These are phyloP conservation scores for Nomada hirtipes DNA, from an alignment of 2,888 invertebrate genomes.

Conservation along the genomic window DNA sequence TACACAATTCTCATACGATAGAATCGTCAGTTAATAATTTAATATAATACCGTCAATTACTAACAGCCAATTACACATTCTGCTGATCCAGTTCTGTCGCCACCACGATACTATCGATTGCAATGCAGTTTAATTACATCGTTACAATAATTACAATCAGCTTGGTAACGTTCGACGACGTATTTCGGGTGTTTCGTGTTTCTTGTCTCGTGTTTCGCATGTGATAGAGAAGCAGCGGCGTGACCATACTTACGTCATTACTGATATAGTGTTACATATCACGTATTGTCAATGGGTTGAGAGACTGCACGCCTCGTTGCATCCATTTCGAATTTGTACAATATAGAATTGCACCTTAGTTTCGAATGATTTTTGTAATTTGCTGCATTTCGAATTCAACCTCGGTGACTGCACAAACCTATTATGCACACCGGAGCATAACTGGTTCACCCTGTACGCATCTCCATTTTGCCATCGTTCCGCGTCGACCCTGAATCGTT, in stretches of 20 bases:
- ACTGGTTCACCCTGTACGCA: background rate
- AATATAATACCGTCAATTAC: background rate
- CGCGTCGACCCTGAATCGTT: background rate
- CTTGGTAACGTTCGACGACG: background rate
- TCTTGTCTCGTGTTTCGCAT: conserved; percentile 24
- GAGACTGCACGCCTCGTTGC: background rate
- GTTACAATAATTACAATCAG: conserved; percentile 2
- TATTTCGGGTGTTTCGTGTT: background rate
- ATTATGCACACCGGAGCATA: too few species aligned
- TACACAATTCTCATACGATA: too few species aligned
- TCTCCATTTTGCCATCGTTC: background rate
- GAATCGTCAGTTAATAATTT: too few species aligned
- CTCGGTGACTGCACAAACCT: too few species aligned
- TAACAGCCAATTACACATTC: background rate
- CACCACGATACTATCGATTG: background rate
- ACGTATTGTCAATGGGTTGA: conserved; percentile 16
- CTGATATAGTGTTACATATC: conserved; percentile 38
- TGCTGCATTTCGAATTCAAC: too few species aligned
- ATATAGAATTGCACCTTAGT: too few species aligned
- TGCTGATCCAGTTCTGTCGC: background rate
- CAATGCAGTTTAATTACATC: background rate
- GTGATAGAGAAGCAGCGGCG: conserved; percentile 16
- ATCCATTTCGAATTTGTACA: background rate
- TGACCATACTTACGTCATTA: conserved; percentile 38
- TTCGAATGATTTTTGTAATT: too few species aligned